Conservation (phyloP, 1,140 invertebrate genomes). For the Drosophila sproati region DNA sequence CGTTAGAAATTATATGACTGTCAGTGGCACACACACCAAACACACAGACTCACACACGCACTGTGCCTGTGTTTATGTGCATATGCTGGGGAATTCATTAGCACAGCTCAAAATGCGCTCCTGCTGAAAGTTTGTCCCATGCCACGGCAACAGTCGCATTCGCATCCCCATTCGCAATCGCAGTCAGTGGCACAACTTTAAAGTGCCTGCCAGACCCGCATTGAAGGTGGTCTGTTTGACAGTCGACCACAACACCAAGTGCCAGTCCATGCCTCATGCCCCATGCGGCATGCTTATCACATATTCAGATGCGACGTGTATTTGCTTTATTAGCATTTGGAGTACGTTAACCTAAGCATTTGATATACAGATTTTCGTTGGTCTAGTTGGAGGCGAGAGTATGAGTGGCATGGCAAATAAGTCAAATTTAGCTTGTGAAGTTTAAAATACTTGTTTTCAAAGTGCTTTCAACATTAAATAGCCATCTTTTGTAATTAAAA, state of each 20-base stretch:
- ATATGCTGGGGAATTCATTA: slow-evolving; percentile 77
- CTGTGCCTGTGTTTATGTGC: slow-evolving; percentile 33
- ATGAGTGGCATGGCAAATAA: not conserved
- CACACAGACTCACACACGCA: slow-evolving; percentile 13
- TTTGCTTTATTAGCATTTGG: slow-evolving; percentile 78
- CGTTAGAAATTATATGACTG: slow-evolving; percentile 81
- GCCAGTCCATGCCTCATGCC: slow-evolving; percentile 52
- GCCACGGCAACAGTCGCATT: not conserved
- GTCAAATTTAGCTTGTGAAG: too few relatives aligned
- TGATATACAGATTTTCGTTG: slow-evolving; percentile 26
- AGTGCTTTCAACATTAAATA: too few relatives aligned
- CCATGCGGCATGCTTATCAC: slow-evolving; percentile 75
- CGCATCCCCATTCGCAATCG: slow-evolving; percentile 23
- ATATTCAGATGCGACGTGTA: slow-evolving; percentile 68
- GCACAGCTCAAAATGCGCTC: slow-evolving; percentile 56
- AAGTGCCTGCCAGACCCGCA: slow-evolving; percentile 46
- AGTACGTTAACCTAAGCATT: slow-evolving; percentile 75
- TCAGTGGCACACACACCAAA: slow-evolving; percentile 45
- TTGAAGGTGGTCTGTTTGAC: slow-evolving; percentile 9
- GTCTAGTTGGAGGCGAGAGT: not conserved
- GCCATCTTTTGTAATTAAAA: too few relatives aligned
- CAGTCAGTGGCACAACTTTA: slow-evolving; percentile 57
- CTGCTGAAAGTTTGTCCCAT: slow-evolving; percentile 66
- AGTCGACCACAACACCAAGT: slow-evolving; percentile 2
- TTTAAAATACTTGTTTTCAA: too few relatives aligned